Conservation (phyloP, 92 coral and sea anemone species). For the Palythoa heliodiscus region DNA sequence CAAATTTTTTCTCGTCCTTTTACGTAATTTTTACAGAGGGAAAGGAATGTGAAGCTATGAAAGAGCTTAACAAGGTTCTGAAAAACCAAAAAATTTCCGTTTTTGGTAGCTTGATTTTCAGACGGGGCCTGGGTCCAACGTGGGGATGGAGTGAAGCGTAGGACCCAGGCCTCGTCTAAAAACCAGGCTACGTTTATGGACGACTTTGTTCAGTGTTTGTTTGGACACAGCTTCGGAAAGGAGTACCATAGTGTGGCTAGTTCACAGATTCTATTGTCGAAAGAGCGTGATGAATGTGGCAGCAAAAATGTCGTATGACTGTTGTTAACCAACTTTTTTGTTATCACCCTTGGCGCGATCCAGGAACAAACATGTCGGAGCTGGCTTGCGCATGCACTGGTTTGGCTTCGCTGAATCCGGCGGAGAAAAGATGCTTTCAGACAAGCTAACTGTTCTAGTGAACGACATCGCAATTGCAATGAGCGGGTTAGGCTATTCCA, state of each 20-base stretch:
- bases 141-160: too few relatives aligned
- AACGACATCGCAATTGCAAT: constrained; percentile 46
- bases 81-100: constrained; percentile 24
- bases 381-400: constrained; percentile 19
- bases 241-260: constrained; percentile 27
- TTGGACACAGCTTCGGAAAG: constrained; percentile 22
- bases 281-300: constrained; percentile 28
- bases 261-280: constrained; percentile 4
- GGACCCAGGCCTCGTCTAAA: too few relatives aligned
- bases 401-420: not conserved
- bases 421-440: constrained; percentile 32
- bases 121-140: too few relatives aligned
- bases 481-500: constrained; percentile 38
- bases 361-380: constrained; percentile 26
- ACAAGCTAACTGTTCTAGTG: constrained; percentile 42
- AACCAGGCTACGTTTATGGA: too few relatives aligned
- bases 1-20: not conserved
- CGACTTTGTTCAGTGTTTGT: constrained; percentile 15
- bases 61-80: constrained; percentile 23
- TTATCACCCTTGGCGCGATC: constrained; percentile 19
- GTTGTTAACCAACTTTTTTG: not conserved
- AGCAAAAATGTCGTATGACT: constrained; percentile 25
- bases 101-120: too few relatives aligned
- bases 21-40: not conserved
- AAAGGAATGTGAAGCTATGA: constrained; percentile 43